Base-by-base conservation (phyloP, 1,140 invertebrate species). In the Drosophila repleta region DNA sequence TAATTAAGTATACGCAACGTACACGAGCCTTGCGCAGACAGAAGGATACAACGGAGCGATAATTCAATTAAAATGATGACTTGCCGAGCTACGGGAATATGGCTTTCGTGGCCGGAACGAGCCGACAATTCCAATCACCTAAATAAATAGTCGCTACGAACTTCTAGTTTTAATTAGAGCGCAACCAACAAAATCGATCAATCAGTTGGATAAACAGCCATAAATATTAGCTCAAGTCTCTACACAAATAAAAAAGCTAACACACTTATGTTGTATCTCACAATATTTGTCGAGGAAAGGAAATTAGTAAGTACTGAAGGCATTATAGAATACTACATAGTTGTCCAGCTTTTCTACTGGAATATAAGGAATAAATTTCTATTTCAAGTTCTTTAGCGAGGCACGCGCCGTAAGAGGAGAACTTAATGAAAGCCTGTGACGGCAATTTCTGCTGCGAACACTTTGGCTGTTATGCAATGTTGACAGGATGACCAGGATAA, bases 1-100 rank as follows among this genome's bases (percentile, higher is more conserved):
- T 84, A 79, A 83, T 83, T 84, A 84, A 76, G 76, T 84, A 79
- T 84, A 84, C 76, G 76, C 80, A 32, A 68, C 45, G 75, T 48
- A 17, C 26, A 15, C 56, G 45, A 7, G 45, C 43, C 10, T 18
- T 8, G 21, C 1, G 20, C 21, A n/a, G 21, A 26, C 3, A 15
- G 10, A 17, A 35, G 26, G 15, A 7, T 11, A 35, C 15, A 35
- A 51, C 20, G 2, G 29, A 29, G 7, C 29, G 29, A 51, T 52
- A 39, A 71, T 57, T 66, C 37, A 49, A 66, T 71, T 70, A 51
- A 24, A 48, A 21, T 32, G 17, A 24, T 32, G 21, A 21, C 26
- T 11, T 45, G 24, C 29, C 51, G 20, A 29, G 4, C 26, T 18
- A 48, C n/a, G 11, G 8, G 45, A 24, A 39, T 18, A 43, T 29